Evolutionary conservation across 2,888 invertebrate genomes (phyloP), one percentile per base, ranked within the genome.

Genomic region (Chrysotoxum bicinctum): DNA sequence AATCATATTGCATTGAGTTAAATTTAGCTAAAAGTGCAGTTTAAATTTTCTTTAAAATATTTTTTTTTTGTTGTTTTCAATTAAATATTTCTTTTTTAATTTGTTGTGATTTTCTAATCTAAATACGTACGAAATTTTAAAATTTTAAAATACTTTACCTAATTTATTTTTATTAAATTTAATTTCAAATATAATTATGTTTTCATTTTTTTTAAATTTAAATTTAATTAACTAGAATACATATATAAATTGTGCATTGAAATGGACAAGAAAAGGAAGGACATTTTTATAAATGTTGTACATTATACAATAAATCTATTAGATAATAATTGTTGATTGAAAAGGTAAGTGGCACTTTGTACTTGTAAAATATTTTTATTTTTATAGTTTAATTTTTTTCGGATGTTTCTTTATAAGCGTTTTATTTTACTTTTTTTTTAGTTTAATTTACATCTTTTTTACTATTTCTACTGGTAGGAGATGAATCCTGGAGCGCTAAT

Each of bases 341-440:
- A 87, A 87, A 85, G 78, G 74, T 87, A 87, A 87, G 82, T 88
- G 87, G 87, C 88, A 87, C 88, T 88, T 88, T 82, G 86, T 86
- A 86, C 77, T 86, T 73, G 77, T 74, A 72, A 68, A 68, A 45
- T 52, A 68, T 54, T 30, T 69, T 45, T 54, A 21, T 69, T 45
- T 62, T 37, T 62, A 23, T 64, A 40, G 60, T 50, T 32, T 14
- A 68, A 23, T 23, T 70, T 50, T 64, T 43, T 23, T 14, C 26
- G 21, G 43, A 66, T 68, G 8, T 82, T 32, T 74, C 37, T 77
- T 56, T 81, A 68, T 69, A 85, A 85, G 85, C 85, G 50, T 81
- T 85, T 62, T 9, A 62, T 16, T 40, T 37, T 6, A 26, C 1
- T 26, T 26, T 26, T 2, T 2, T 3, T 16, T 66, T 32, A 58